Conservation (phyloP, 2,113 vertebrate genomes). For the Archilochus colubris region DNA sequence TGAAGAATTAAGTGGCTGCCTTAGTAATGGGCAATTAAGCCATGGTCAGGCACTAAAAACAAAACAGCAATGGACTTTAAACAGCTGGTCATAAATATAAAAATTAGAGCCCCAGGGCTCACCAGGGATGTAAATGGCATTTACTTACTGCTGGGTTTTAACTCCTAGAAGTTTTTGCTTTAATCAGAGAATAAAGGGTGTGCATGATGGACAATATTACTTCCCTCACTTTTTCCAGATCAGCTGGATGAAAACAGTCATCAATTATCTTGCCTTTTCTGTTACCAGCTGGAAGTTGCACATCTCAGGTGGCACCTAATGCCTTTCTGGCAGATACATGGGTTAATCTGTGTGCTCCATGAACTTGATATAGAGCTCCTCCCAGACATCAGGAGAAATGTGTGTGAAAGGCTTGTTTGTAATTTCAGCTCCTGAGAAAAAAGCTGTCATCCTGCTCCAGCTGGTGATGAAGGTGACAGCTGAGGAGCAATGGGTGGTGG, state of each 20-base stretch:
- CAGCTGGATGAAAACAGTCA: not conserved
- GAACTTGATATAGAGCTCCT: fast-evolving
- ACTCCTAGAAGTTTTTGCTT: not conserved
- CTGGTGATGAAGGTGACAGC: not conserved
- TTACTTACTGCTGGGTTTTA: not conserved
- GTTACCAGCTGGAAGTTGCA: not conserved
- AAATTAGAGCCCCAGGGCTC: conserved; percentile 3
- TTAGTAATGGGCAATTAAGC: conserved; percentile 56
- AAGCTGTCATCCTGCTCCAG: not conserved
- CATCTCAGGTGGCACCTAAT: not conserved
- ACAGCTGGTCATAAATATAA: conserved; percentile 58
- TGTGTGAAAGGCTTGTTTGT: not conserved
- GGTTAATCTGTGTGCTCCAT: not conserved
- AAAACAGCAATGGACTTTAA: conserved; percentile 40
- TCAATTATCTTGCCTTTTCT: not conserved
- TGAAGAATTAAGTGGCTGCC: conserved; percentile 42
- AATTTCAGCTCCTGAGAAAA: not conserved
- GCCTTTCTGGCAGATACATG: not conserved
- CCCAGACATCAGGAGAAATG: not conserved
- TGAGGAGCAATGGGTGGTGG: not conserved
- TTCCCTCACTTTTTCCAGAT: not conserved
- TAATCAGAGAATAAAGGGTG: not conserved
- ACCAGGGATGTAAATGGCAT: not conserved
- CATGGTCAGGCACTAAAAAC: conserved; percentile 42
- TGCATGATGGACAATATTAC: not conserved